These are phyloP conservation scores for Nymphalis io DNA, from an alignment of 1,140 invertebrate species.

Conservation along the genomic window DNA sequence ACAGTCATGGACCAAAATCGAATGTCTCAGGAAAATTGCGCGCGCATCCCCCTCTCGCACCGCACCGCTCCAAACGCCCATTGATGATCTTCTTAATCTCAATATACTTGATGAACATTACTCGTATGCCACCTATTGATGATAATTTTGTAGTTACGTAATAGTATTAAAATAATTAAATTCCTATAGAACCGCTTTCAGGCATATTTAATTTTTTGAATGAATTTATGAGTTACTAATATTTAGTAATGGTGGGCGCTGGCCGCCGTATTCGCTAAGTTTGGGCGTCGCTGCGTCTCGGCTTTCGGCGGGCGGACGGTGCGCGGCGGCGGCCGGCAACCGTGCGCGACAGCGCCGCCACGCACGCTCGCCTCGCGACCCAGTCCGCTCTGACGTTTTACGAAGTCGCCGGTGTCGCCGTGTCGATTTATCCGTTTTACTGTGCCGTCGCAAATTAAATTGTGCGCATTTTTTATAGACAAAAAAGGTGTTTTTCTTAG, in stretches of 20 bases:
- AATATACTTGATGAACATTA: slow-evolving; percentile 50
- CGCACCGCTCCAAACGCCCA: slow-evolving; percentile 69
- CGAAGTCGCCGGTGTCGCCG: slow-evolving; percentile 69
- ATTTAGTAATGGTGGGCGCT: slow-evolving; percentile 55
- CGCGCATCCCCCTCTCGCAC: slow-evolving; percentile 68
- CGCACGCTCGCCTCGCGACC: slow-evolving; percentile 73
- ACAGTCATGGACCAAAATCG: slow-evolving; percentile 82
- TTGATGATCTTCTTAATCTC: slow-evolving; percentile 78
- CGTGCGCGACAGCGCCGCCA: slow-evolving; percentile 69
- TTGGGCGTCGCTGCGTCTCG: slow-evolving; percentile 79
- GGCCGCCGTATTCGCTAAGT: slow-evolving; percentile 64
- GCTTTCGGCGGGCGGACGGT: slow-evolving; percentile 66
- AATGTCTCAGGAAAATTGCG: slow-evolving; percentile 76
- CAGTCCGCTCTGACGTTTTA: slow-evolving; percentile 76
- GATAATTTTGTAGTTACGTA: not conserved
- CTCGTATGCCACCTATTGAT: slow-evolving; percentile 19
- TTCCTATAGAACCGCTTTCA: not conserved
- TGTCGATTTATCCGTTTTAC: slow-evolving; percentile 46
- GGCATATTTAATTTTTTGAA: not conserved
- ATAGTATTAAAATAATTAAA: not conserved
- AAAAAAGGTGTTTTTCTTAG: slow-evolving; percentile 40
- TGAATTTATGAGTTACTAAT: slow-evolving; percentile 2
- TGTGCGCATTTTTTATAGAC: slow-evolving; percentile 57
- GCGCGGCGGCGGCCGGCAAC: slow-evolving; percentile 58
- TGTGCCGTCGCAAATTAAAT: slow-evolving; percentile 56